A percentile compares a stretch with the other conserved stretches of the same genome.
phyloP scores from a whole-genome alignment of 2,888 invertebrate genomes.

The Rutpela maculata region DNA sequence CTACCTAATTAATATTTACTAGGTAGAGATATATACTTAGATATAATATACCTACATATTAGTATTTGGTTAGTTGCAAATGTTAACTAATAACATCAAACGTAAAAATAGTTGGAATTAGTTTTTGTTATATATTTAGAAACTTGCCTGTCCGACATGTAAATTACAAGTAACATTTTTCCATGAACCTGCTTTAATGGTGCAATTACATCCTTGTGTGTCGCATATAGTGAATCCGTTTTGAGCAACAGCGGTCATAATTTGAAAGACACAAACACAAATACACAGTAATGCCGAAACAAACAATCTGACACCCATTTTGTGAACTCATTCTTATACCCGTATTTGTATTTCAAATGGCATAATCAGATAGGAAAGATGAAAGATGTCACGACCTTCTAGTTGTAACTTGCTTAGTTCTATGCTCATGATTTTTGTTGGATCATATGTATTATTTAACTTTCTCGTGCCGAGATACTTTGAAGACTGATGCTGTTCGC shows the following conservation, averaged over 20 bases:
- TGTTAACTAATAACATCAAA: background rate
- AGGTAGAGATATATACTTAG: no score
- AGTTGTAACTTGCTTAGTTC: conserved; percentile 38
- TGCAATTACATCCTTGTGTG: conserved; percentile 78
- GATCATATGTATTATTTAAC: conserved; percentile 16
- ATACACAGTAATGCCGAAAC: conserved; percentile 59
- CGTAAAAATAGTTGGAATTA: background rate
- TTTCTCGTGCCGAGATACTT: conserved; percentile 18
- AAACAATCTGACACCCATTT: conserved; percentile 56
- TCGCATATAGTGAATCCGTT: conserved; percentile 75
- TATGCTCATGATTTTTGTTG: conserved; percentile 44
- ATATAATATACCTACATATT: no score
- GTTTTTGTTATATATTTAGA: conserved; percentile 12
- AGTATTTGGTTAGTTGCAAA: background rate
- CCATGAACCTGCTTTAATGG: conserved; percentile 77
- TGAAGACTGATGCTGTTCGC: conserved; percentile 23
- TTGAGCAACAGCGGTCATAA: conserved; percentile 52
- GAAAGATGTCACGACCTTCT: conserved; percentile 38
- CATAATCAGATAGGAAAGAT: conserved; percentile 39
- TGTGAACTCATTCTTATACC: conserved; percentile 59
- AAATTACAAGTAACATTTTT: conserved; percentile 81
- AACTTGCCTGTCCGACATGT: conserved; percentile 78
- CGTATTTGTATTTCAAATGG: conserved; percentile 46
- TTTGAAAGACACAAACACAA: conserved; percentile 52
- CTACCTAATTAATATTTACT: no score